A percentile compares a stretch with the other conserved stretches of the same genome.
Conservation (phyloP, 2,113 vertebrate genomes). For the Pterocles burchelli region DNA sequence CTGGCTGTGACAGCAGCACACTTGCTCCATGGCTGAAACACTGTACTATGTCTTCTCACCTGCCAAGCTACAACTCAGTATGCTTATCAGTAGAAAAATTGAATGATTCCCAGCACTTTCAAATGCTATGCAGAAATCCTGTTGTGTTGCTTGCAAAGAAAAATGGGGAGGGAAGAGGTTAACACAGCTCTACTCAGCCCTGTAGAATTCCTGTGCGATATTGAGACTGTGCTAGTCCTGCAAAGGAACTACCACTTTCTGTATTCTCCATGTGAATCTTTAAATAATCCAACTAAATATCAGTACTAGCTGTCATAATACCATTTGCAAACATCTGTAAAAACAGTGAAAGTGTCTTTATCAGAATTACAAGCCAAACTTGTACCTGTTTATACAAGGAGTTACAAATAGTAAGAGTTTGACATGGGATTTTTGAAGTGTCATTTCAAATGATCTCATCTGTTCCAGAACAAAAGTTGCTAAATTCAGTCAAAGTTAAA, state of each 20-base stretch:
- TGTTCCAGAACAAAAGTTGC: not conserved
- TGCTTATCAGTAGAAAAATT: not conserved
- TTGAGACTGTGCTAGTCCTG: not conserved
- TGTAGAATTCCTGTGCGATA: not conserved
- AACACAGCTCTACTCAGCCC: not conserved
- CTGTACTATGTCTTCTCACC: not conserved
- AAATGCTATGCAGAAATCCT: not conserved
- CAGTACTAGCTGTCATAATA: not conserved
- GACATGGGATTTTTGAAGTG: not conserved
- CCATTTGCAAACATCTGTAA: not conserved
- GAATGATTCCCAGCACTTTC: not conserved
- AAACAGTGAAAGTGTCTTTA: not conserved
- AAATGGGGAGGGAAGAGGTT: accelerated
- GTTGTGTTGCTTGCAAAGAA: not conserved
- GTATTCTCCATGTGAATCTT: not conserved
- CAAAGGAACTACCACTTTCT: not conserved
- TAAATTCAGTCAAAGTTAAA: slow-evolving; percentile 1
- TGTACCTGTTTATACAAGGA: not conserved
- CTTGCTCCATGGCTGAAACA: not conserved
- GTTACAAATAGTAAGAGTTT: not conserved
- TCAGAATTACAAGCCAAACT: not conserved
- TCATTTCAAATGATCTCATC: not conserved
- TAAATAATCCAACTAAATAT: not conserved
- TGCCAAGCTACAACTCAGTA: not conserved
- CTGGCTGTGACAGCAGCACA: not conserved